Base-by-base conservation (phyloP, 2,888 invertebrate species). In the Laothoe populi region DNA sequence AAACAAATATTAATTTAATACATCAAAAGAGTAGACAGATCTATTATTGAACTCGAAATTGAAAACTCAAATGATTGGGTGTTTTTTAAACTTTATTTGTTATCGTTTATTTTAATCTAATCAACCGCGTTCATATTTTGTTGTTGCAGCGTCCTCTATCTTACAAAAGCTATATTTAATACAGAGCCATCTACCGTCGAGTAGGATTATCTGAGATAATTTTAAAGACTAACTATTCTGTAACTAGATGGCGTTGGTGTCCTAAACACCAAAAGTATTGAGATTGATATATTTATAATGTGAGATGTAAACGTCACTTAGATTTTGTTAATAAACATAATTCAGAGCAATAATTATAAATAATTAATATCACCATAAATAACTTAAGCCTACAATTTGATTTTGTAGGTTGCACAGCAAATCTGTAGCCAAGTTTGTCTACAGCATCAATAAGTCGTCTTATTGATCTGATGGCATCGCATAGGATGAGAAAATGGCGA, bases 101-200 rank as follows among this genome's bases (percentile, higher is more conserved):
- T 16, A n/a, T 21, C 1, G 1, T 16, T 31, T 31, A n/a, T 53
- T 53, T 53, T 57, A 57, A 64, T 64, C 45, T 46, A 61, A 59
- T 57, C 48, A 38, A 38, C 59, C 16, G 57, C 40, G 21, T 49
- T 10, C 60, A 10, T 19, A 13, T 31, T 21, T 44, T 10, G 8
- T 31, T 40, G 7, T 35, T 60, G 53, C 19, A 71, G 62, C 71
- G 73, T 65, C 74, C 71, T 73, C 75, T 75, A 57, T 65, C n/a
- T 59, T 31, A 0, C 0, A 4, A 21, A 10, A 4, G 2, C 0
- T 10, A 8, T 7, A 13, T 16, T 59, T 31, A 16, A 35, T 35
- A 13, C 42, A 61, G 70, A 82, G 88, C 83, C 85, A 85, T 79
- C 90, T 88, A 49, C 63, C 64, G 79, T 61, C 42, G 78, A 86